Base-by-base conservation (phyloP, 2,113 vertebrate species). In the Neogobius melanostomus region DNA sequence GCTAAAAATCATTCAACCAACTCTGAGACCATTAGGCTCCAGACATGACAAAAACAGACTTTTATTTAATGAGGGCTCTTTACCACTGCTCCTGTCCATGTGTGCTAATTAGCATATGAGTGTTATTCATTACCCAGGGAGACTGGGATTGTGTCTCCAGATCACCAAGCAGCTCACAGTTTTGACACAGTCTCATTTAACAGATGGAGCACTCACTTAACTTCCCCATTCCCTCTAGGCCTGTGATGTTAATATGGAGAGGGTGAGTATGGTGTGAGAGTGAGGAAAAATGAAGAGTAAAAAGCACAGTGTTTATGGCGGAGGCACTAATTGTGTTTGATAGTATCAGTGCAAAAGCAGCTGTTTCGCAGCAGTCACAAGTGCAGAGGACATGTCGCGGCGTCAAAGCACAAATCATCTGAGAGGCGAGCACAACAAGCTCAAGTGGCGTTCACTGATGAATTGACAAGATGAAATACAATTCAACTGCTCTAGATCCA, bases 31-130 rank as follows among this genome's bases (percentile, higher is more conserved):
- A 60, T 8, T 49, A 79, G 62, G 51, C 49, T 66, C 16, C 42
- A 81, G 79, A 88, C 70, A 81, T 81, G 77, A 82, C 79, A 82
- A 84, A 86, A 72, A 64, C 77, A 49, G 72, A 86, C 75, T 75
- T 86, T 77, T 85, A 44, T 89, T 88, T 89, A 81, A 91, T 88
- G 81, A 90, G 82, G 76, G 85, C 82, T 79, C 79, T 83, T 87
- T 65, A 48, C 54, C 71, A 73, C 80, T 50, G 75, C 79, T 83
- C 51, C 72, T 66, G 62, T 74, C 82, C 76, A 71, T 75, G 80
- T 72, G 79, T 57, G 67, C 64, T 84, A 87, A 92, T 90, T 85
- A 89, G 78, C 84, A 83, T 50, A 50, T 72, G 76, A 84, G 64
- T 79, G 84, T 68, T 84, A 82, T 85, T 88, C 82, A 91, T 89